Conservation (phyloP, 1,140 invertebrate genomes). For the Oreohelix idahoensis region DNA sequence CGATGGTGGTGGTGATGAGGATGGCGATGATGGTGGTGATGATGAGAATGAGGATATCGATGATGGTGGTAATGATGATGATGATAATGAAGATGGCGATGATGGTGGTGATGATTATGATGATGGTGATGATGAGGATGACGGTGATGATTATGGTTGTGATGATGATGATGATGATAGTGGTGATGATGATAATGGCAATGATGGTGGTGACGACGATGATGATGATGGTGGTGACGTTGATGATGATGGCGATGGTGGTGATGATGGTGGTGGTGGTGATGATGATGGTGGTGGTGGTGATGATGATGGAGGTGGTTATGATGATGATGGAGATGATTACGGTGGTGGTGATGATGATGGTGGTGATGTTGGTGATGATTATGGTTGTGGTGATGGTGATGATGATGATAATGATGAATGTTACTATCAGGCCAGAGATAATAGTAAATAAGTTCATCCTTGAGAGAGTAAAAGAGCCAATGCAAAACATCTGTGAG, state of each 20-base stretch:
- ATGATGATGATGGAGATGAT: neutral
- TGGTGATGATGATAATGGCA: neutral
- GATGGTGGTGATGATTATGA: neutral
- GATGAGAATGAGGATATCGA: too few species aligned
- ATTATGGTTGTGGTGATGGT: neutral
- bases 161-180: neutral
- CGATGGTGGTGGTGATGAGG: too few species aligned
- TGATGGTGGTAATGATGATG: too few species aligned
- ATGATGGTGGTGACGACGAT: neutral
- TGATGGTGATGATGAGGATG: neutral
- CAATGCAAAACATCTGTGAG: too few species aligned
- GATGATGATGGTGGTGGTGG: neutral
- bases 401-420: too few species aligned
- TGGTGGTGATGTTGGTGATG: neutral
- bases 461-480: too few species aligned
- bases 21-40: too few species aligned
- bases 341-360: neutral
- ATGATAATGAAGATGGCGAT: too few species aligned
- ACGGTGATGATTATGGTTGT: neutral
- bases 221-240: neutral
- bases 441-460: too few species aligned
- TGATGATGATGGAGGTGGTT: neutral
- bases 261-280: neutral
- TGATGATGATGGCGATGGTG: neutral
- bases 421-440: too few species aligned